Evolutionary conservation across 1,140 invertebrate genomes (phyloP), one percentile per base, ranked within the genome.

Genomic region (Andricus grossulariae): DNA sequence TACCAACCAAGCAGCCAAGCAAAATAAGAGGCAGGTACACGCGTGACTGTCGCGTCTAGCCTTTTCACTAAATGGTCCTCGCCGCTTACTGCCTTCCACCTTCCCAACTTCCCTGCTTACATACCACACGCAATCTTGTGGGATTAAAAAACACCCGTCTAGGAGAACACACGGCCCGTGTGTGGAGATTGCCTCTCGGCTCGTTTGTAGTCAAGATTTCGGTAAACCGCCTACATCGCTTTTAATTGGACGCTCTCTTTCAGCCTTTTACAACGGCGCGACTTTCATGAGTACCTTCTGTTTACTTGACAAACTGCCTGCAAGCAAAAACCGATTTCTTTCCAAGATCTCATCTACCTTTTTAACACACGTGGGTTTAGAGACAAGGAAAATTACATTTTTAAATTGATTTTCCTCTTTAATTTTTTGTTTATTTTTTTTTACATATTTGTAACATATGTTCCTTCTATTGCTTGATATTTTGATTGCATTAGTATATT

Each of bases 21-120:
- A 66, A 71, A 81, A 81, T 80, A 81, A 83, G 80, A 76, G 70
- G 55, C 76, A 72, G 76, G 71, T 75, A 82, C 82, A 85, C 79
- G 83, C 81, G 82, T 84, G 80, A 73, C 76, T 76, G 71, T 76
- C 80, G 79, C 77, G 73, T 86, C 77, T 86, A 74, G 77, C 80
- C 80, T 85, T 85, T 86, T 85, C 82, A 83, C 83, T 89, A 91
- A 91, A 91, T 90, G 87, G 86, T 87, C 86, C 86, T 87, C 84
- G 83, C 80, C 77, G 51, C 73, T 77, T 75, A 75, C 81, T 80
- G 79, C 75, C 83, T 83, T 77, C 54, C 77, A 80, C 80, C 76
- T 72, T 74, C 72, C 71, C 72, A 50, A 51, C 74, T 80, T 72
- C 72, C 73, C 82, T 72, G 57, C 32, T 74, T 74, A 66, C 77